Percentiles rank a stretch among this genome's conserved stretches.
Conservation (phyloP, 2,797 vertebrate species). For the Clamator glandarius region DNA sequence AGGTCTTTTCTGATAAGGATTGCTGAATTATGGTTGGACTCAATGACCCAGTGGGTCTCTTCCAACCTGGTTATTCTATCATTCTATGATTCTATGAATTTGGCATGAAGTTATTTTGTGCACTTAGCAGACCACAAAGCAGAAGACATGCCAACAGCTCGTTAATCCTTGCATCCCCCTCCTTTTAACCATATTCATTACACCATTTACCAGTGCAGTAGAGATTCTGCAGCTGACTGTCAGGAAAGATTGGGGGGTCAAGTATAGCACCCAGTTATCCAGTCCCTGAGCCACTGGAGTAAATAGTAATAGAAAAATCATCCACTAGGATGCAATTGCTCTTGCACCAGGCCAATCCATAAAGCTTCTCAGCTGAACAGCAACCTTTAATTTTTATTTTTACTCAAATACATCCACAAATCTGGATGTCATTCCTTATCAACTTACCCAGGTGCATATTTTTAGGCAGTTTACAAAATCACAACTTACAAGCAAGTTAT, state of each 20-base stretch:
- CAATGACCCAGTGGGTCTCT: too few species aligned
- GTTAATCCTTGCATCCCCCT: neutral
- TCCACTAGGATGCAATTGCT: neutral
- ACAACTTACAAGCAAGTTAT: neutral
- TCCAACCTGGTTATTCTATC: too few species aligned
- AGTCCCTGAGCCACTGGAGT: neutral
- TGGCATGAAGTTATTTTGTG: neutral
- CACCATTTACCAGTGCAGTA: neutral
- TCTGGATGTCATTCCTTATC: neutral
- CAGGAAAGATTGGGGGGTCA: neutral
- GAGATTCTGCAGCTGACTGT: neutral
- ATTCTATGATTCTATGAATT: too few species aligned
- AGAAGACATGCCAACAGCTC: neutral
- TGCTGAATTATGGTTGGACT: too few species aligned
- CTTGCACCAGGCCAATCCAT: neutral
- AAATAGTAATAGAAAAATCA: neutral
- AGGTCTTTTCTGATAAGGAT: neutral
- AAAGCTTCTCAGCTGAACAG: neutral
- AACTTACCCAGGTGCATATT: neutral
- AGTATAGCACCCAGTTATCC: neutral
- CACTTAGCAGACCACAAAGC: neutral
- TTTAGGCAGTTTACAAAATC: neutral
- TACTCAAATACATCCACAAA: neutral
- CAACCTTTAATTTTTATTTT: neutral
- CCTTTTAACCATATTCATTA: neutral